Percentiles rank a stretch among this genome's conserved stretches.
Conservation (phyloP, 1,140 invertebrate genomes). For the Saxidomus purpurata region DNA sequence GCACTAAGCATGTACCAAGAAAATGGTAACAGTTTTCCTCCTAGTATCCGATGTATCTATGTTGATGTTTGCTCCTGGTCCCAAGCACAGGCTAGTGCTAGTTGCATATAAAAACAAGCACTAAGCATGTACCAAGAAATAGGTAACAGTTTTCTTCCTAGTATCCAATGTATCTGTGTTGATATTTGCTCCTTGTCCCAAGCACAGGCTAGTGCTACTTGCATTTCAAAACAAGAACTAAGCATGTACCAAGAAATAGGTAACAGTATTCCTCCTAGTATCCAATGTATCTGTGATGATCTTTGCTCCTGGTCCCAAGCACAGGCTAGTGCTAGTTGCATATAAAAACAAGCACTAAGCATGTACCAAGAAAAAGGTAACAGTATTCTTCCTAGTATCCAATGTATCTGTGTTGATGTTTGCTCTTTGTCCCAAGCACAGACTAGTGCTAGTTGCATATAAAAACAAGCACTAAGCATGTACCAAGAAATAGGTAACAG, state of each 20-base stretch:
- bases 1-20: background rate
- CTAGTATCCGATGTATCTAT: background rate
- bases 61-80: background rate
- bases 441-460: conserved; percentile 27
- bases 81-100: conserved; percentile 23
- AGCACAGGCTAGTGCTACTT: conserved; percentile 10
- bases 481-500: conserved; percentile 27
- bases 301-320: background rate
- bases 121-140: conserved; percentile 15
- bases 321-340: conserved; percentile 16
- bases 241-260: conserved; percentile 16
- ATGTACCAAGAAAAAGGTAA: background rate
- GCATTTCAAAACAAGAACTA: conserved; percentile 8
- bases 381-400: background rate
- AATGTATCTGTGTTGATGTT: background rate
- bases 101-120: conserved; percentile 29
- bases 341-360: conserved; percentile 8
- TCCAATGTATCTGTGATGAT: background rate
- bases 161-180: background rate
- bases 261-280: background rate
- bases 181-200: background rate
- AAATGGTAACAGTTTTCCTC: background rate
- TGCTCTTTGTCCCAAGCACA: conserved; percentile 20
- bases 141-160: background rate
- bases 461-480: conserved; percentile 14